A percentile compares a stretch with the other conserved stretches of the same genome.
phyloP scores from a whole-genome alignment of 2,888 invertebrate species.

The Sinentomon sp. region DNA sequence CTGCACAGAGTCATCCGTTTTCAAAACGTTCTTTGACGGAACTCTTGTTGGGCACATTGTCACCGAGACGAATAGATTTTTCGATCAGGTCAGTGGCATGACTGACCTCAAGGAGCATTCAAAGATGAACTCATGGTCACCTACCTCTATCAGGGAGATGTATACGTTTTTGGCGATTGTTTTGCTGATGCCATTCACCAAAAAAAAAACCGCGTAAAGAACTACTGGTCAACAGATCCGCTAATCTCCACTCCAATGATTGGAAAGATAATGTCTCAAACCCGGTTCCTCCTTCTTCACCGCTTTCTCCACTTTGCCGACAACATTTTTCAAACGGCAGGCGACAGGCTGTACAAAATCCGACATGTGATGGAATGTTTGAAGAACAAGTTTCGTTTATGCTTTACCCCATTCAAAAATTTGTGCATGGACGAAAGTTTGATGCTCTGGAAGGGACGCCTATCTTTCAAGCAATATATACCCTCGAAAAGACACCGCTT shows the following conservation, averaged over 20 bases:
- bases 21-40: no score
- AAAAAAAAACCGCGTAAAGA: slow-evolving; percentile 8
- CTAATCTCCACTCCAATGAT: slow-evolving; percentile 9
- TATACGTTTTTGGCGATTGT: slow-evolving; percentile 9
- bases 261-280: slow-evolving; percentile 7
- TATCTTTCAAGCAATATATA: slow-evolving; percentile 12
- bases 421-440: slow-evolving; percentile 12
- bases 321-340: no score
- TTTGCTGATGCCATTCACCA: slow-evolving; percentile 8
- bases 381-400: not conserved
- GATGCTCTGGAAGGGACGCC: slow-evolving; percentile 10
- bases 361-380: slow-evolving; percentile 8
- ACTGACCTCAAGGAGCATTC: no score
- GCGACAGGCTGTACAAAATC: slow-evolving; percentile 9
- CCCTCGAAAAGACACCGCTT: slow-evolving; percentile 11
- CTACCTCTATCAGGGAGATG: no score
- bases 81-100: no score
- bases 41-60: no score
- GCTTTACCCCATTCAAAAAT: slow-evolving; percentile 4
- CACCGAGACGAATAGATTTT: no score
- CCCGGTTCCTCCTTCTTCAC: no score
- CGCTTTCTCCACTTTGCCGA: slow-evolving; percentile 3
- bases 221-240: slow-evolving; percentile 9
- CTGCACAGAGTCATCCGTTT: no score
- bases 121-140: no score